Evolutionary conservation across 1,140 invertebrate species (phyloP), one percentile per base, ranked within the genome.

Genomic region (Drosophila sproati): DNA sequence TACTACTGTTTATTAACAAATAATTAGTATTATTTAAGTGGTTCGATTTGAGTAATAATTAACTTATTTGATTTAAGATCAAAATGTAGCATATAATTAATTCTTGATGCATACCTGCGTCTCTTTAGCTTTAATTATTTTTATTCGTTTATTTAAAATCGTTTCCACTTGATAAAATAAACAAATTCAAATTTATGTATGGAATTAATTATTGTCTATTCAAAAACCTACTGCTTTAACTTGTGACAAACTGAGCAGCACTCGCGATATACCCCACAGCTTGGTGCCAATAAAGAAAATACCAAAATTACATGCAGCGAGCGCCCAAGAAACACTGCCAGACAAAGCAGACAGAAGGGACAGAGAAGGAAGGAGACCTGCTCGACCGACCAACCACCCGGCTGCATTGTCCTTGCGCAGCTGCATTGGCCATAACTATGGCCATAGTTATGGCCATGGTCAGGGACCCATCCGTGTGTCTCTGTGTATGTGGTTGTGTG

Each of bases 381-480:
- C 20, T 20, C 20, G 20, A 43, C 10, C 4, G 39, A 43, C 10
- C 10, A 45, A 35, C 34, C 63, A 34, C 41, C 52, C 32, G 57
- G 61, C 54, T 73, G 74, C 61, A 66, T 72, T 77, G 74, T 70
- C 47, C 52, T 71, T 68, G 70, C 34, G 43, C 62, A 47, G 69
- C 62, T 62, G 74, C 74, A 73, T 73, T 77, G 74, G 20, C 20
- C 20, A 73, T 73, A 77, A 57, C 60, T 43, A 20, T n/a, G 55
- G 35, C 50, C 47, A 72, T 64, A 51, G 70, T 68, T 68, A 77
- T 61, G 43, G 47, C 55, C 45, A 60, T 51, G 69, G 62, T 73
- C 71, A 68, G 63, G 54, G 69, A 56, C n/a, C 35, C 72, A 34
- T 56, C 29, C 12, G 34, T 39, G 39, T 62, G 60, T 66, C 48